Base-by-base conservation (phyloP, 2,113 vertebrate genomes). In the mouse (Mus musculus) region DNA sequence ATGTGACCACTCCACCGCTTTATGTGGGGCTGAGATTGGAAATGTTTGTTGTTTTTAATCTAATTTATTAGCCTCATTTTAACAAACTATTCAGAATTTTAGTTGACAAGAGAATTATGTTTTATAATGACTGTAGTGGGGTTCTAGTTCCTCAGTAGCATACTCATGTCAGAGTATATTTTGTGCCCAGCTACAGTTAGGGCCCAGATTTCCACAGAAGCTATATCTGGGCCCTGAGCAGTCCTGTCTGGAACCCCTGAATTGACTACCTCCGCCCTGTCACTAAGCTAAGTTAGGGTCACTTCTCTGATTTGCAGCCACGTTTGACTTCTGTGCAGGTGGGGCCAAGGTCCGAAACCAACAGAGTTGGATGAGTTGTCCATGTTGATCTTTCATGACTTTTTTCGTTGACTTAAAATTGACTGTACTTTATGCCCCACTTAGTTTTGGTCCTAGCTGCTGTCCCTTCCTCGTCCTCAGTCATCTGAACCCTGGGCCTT, bases 331-430 rank as follows among this genome's bases (percentile, higher is more conserved):
- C 88, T 96, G 46, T 76, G 7, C 17, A 89, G 80, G 26, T 77
- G n/a, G 56, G 63, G 65, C 75, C 24, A 28, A 90, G 36, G 91
- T 71, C 92, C 90, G 54, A 72, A 88, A 84, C 13, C 67, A 90
- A 78, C 49, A 90, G 92, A 90, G 65, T 78, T 67, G 36, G 49
- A 75, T 93, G 71, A 71, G 65, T 46, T 90, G 59, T 93, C 54
- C 46, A 3, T 75, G 94, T 93, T 86, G 67, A 94, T 96, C 93
- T 88, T 88, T 63, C 52, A 10, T 75, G 65, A 14, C 46, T 95
- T 52, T 93, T 71, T 93, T 90, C 46, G 77, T 2, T 96, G 76
- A 11, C 36, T 76, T 93, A 76, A 94, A 95, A 52, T 69, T 63
- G 7, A 19, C 73, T 63, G 1, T 93, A 89, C 49, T 95, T 80